phyloP scores from a whole-genome alignment of 2,888 invertebrate genomes.

The Lasioglossum leucozonium region DNA sequence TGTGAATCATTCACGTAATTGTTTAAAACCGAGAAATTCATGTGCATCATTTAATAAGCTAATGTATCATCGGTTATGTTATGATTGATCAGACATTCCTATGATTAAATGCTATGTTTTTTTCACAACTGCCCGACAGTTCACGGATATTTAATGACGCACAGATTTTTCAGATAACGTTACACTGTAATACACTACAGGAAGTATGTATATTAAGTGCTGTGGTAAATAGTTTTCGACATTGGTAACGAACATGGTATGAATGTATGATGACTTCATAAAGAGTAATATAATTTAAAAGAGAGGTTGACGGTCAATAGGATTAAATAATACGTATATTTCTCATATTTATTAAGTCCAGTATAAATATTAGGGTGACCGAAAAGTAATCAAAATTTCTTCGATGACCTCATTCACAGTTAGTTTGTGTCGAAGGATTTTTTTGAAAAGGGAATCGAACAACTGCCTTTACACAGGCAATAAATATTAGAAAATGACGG shows the following conservation, averaged over 20 bases:
- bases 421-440: too few species aligned
- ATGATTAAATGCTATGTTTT: slow-evolving; percentile 30
- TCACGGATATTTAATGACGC: slow-evolving; percentile 34
- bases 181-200: neutral
- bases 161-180: neutral
- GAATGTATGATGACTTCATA: neutral
- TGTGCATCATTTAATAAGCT: slow-evolving; percentile 46
- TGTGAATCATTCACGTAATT: slow-evolving; percentile 42
- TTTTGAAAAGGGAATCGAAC: too few species aligned
- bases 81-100: slow-evolving; percentile 48
- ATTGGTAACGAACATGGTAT: neutral
- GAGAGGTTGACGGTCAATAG: too few species aligned
- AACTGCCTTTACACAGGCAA: too few species aligned
- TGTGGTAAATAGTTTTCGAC: neutral
- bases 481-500: too few species aligned
- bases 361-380: too few species aligned
- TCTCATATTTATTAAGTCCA: too few species aligned
- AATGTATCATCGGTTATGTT: slow-evolving; percentile 33
- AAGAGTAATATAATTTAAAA: neutral
- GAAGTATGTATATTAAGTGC: neutral
- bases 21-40: slow-evolving; percentile 29
- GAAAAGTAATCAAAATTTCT: too few species aligned
- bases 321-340: neutral
- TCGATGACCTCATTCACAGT: too few species aligned
- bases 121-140: slow-evolving; percentile 14